Evolutionary conservation across 2,113 vertebrate genomes (phyloP).

Genomic region (Raja brachyura): DNA sequence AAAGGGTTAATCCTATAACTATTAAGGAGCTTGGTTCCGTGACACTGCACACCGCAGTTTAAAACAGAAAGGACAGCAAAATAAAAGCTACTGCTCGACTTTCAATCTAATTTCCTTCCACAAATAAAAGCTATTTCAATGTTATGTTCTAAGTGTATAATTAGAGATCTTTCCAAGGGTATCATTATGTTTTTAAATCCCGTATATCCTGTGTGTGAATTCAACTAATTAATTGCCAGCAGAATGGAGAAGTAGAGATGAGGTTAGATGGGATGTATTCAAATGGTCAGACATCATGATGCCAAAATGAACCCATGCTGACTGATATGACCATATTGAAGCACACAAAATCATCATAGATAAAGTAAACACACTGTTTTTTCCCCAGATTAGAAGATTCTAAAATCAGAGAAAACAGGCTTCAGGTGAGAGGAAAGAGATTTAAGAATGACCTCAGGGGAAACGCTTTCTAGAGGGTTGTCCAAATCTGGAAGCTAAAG

Average conservation of each 20-base stretch:
- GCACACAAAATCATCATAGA: too few species aligned
- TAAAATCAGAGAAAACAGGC: too few species aligned
- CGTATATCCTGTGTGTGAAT: constrained; percentile 13
- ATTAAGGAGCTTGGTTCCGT: background rate
- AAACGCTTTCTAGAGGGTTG: too few species aligned
- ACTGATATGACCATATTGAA: too few species aligned
- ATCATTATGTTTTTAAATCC: background rate
- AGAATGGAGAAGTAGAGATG: background rate
- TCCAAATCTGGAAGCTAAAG: too few species aligned
- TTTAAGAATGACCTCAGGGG: too few species aligned
- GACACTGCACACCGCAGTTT: background rate
- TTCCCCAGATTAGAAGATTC: too few species aligned
- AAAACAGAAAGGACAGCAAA: background rate
- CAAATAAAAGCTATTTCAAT: background rate
- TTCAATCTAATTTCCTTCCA: constrained; percentile 30
- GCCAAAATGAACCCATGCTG: too few species aligned
- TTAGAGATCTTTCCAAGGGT: constrained; percentile 13
- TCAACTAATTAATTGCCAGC: background rate
- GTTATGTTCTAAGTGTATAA: constrained; percentile 19
- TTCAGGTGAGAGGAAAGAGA: too few species aligned
- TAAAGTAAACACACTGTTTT: too few species aligned
- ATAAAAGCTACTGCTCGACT: constrained; percentile 25
- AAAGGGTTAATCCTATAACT: constrained; percentile 15
- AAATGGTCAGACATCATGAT: too few species aligned
- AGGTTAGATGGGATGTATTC: background rate